Evolutionary conservation across 2,113 vertebrate species (phyloP), one percentile per base, ranked within the genome.

Genomic region (Cnemophilus loriae): DNA sequence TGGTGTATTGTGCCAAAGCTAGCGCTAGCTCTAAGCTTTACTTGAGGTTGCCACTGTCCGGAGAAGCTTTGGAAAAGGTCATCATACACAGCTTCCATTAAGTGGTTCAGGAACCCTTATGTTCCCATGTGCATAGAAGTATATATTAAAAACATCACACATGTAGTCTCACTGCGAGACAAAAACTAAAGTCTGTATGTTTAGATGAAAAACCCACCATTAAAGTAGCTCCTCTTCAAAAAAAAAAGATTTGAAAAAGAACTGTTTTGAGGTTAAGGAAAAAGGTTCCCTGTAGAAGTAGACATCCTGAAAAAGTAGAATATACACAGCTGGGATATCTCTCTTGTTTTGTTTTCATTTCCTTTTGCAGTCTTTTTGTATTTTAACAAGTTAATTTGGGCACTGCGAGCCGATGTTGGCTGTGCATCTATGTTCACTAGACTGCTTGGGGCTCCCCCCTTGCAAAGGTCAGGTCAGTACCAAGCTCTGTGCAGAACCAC

Each of bases 261-360:
- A 84, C 49, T 50, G 23, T 8, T 94, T 44, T 84, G 56, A 84
- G 32, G 49, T 89, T 68, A 71, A 71, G 32, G 32, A 86, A 67
- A 81, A 91, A 60, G 37, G 30, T 49, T 71, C 52, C 69, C 21
- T 86, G 56, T 49, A 56, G 65, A 92, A 84, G 63, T 3, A 95
- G 84, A 95, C 79, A 90, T 86, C 71, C 77, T 90, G 71, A 78
- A 92, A 93, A 35, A 55, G 39, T 3, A 75, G 46, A 81, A 81
- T 52, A 65, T 44, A 80, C 27, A 84, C 41, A 86, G 68, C 63
- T 61, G 49, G 75, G 35, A 32, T 63, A 86, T 32, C 15, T 70
- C 59, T 77, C 46, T 75, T 85, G 52, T 50, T 94, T 86, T 86
- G 44, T 84, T 95, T 96, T 78, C 33, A 78, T 95, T 96, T 94